phyloP scores from a whole-genome alignment of 2,113 vertebrate genomes.

The Lutjanus erythropterus region DNA sequence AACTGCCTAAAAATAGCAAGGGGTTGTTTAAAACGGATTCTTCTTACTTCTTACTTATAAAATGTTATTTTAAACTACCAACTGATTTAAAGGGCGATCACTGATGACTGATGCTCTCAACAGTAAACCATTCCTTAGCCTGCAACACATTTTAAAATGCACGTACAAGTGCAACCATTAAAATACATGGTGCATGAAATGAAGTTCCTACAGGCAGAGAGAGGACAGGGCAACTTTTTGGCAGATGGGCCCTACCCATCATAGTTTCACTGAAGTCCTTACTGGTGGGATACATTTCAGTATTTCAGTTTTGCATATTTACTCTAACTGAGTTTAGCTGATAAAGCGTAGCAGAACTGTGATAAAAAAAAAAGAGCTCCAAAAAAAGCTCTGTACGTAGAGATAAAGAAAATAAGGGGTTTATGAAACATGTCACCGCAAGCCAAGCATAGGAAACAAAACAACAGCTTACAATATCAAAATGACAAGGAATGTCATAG shows the following conservation, averaged over 20 bases:
- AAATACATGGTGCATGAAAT: slow-evolving; percentile 73
- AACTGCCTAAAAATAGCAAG: not conserved
- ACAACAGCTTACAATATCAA: slow-evolving; percentile 30
- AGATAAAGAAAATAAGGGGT: slow-evolving; percentile 11
- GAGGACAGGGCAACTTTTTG: slow-evolving; percentile 30
- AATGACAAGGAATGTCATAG: slow-evolving; percentile 25
- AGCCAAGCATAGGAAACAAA: slow-evolving; percentile 17
- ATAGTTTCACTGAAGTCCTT: not conserved
- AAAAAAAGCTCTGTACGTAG: not conserved
- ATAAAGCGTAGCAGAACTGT: slow-evolving; percentile 7
- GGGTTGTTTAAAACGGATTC: not conserved
- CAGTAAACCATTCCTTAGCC: slow-evolving; percentile 29
- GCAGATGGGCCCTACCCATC: slow-evolving; percentile 17
- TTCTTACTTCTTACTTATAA: not conserved
- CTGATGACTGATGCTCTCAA: slow-evolving; percentile 29
- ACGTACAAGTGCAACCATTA: slow-evolving; percentile 33
- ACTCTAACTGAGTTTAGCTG: not conserved
- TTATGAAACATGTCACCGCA: slow-evolving; percentile 11
- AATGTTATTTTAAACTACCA: slow-evolving; percentile 6
- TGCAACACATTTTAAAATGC: slow-evolving; percentile 36
- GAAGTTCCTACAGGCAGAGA: slow-evolving; percentile 45
- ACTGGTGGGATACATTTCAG: not conserved
- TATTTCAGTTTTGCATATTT: too few relatives aligned
- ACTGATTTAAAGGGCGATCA: slow-evolving; percentile 20
- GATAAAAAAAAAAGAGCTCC: not conserved